Percentiles rank a stretch among this genome's conserved stretches.
Evolutionary conservation across 2,797 vertebrate species (phyloP).

Genomic region (Valencia hispanica): DNA sequence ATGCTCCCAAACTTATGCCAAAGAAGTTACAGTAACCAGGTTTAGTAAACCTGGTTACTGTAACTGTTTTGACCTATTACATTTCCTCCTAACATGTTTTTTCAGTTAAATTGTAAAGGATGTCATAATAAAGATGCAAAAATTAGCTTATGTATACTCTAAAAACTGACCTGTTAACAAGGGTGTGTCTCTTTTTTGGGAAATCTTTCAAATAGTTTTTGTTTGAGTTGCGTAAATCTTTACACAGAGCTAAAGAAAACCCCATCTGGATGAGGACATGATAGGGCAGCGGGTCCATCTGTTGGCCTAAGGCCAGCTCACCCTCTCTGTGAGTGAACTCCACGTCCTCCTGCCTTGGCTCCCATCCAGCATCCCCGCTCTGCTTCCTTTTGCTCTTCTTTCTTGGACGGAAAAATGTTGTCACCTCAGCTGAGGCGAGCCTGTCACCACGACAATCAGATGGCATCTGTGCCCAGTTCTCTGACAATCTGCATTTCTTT

Average conservation of each 20-base stretch:
- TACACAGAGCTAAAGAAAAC: not conserved
- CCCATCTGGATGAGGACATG: conserved; percentile 20
- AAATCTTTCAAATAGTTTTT: not conserved
- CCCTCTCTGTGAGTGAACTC: conserved; percentile 49
- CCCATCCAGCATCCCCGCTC: conserved; percentile 34
- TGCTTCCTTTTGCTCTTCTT: conserved; percentile 23
- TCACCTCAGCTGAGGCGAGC: conserved; percentile 5
- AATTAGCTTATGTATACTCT: not conserved
- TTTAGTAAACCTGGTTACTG: not conserved
- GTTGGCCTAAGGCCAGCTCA: conserved; percentile 35
- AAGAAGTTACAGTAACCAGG: too few species aligned
- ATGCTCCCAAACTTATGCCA: not conserved
- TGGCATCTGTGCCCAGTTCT: conserved; percentile 42
- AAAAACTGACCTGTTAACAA: not conserved
- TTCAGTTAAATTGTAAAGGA: not conserved
- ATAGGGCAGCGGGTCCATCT: conserved; percentile 50
- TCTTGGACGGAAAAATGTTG: conserved; percentile 35
- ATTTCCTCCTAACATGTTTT: not conserved
- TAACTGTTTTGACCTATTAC: not conserved
- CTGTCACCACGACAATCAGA: conserved; percentile 57
- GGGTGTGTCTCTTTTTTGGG: not conserved
- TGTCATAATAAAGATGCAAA: not conserved
- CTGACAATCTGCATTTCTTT: conserved; percentile 18
- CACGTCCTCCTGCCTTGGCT: conserved; percentile 51
- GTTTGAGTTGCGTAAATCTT: conserved; percentile 1